Evolutionary conservation across 1,140 invertebrate genomes (phyloP), one percentile per base, ranked within the genome.

Genomic region (Teleogryllus occipitalis): DNA sequence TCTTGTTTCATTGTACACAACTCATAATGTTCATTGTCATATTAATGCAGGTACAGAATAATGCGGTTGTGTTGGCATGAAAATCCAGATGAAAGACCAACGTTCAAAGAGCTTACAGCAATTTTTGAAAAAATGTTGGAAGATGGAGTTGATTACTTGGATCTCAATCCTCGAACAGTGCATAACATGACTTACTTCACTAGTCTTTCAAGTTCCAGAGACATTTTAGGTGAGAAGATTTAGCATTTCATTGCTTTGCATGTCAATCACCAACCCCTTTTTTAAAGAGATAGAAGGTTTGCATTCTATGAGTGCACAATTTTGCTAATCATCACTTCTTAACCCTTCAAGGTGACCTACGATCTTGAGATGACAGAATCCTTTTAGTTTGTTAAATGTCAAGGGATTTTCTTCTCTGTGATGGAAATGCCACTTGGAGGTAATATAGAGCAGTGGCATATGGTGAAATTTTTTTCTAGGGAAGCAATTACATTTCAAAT

Each of bases 11-110:
- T 39, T 39, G 5, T 39, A 2, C 27, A 39, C 27, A 39, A 39
- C 27, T 39, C 27, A 39, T 39, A 39, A 39, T 39, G 27, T 2
- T 39, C 27, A 39, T 39, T 39, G 1, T 39, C 27, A 39, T 39
- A 39, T 79, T 83, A 83, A 85, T 81, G 79, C 79, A 93, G 92
- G 77, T 94, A 95, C 83, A 89, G 92, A 78, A 84, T 97, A 65
- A 96, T 97, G 92, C 86, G 89, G 22, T 89, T 88, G 47, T 97
- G 95, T 84, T 97, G 96, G 95, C 86, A 90, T 77, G 91, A 92
- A 81, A 89, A 92, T 82, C 89, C 94, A 2, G 89, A 90, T 80
- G 87, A 92, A 81, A 86, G 95, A 80, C 94, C 95, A 18, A 92
- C 91, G 18, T 97, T 97, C 85, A 90, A 90, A 80, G 90, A 92